phyloP scores from a whole-genome alignment of 2,113 vertebrate genomes.

The Brienomyrus brachyistius region DNA sequence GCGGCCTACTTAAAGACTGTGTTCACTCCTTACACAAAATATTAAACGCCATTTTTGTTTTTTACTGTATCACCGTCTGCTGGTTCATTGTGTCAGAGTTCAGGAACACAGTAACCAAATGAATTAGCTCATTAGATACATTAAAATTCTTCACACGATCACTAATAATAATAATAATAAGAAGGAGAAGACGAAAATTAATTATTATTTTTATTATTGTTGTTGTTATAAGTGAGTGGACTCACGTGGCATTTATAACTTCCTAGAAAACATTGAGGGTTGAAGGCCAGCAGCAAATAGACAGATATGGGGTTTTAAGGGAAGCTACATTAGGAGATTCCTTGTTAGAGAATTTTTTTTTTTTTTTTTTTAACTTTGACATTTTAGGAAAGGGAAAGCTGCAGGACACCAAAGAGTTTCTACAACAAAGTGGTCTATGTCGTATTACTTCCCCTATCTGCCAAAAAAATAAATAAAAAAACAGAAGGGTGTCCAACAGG shows the following conservation, averaged over 20 bases:
- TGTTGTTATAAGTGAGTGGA: not conserved
- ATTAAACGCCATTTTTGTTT: not conserved
- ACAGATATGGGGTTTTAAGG: not conserved
- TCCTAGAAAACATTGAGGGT: conserved; percentile 16
- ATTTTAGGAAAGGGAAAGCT: not conserved
- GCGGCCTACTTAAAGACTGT: not conserved
- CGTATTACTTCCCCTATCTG: conserved; percentile 23
- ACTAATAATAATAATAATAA: not conserved
- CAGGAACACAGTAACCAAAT: not conserved
- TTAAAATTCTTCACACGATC: not conserved
- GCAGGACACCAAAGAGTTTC: conserved; percentile 11
- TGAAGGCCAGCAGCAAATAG: conserved; percentile 8
- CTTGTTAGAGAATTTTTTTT: not conserved
- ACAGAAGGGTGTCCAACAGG: conserved; percentile 22
- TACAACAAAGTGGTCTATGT: conserved; percentile 22
- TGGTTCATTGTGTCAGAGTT: not conserved
- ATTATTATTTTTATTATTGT: not conserved
- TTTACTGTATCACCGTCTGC: not conserved
- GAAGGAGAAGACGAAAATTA: not conserved
- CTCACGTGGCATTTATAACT: not conserved
- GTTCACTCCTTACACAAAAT: not conserved
- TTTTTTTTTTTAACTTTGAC: conserved; percentile 5
- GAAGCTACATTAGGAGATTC: conserved; percentile 13
- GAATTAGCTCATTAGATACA: not conserved
- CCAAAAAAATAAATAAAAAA: not conserved